Evolutionary conservation across 1,140 invertebrate genomes (phyloP).

Genomic region (Monochamus saltuarius): DNA sequence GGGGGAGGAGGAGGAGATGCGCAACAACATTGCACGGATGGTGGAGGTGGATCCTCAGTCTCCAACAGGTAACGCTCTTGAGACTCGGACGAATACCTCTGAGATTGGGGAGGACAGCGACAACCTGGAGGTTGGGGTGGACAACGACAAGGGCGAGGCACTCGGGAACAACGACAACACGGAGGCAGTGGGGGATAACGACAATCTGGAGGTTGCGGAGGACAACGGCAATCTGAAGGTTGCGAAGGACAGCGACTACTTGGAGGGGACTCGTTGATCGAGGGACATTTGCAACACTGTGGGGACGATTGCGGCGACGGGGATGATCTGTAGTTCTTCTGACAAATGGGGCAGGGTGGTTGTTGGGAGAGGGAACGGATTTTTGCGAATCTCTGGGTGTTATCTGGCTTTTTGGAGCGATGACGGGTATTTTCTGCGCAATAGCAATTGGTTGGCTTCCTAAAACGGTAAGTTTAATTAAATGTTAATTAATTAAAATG

Average conservation of each 20-base stretch:
- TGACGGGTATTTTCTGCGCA: no score
- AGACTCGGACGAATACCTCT: no score
- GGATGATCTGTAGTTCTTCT: no score
- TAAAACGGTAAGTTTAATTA: no score
- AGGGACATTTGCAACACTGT: no score
- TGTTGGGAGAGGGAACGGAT: no score
- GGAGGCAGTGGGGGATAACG: conserved; percentile 7
- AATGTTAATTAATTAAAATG: no score
- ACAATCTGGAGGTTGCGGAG: conserved; percentile 6
- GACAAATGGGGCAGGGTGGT: no score
- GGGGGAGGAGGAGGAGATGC: conserved; percentile 2
- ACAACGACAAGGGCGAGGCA: conserved; percentile 21
- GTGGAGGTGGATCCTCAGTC: background rate
- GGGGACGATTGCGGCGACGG: no score
- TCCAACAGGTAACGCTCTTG: background rate
- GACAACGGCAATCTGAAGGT: background rate
- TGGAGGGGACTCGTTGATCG: background rate
- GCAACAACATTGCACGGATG: background rate
- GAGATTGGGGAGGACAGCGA: conserved; percentile 19
- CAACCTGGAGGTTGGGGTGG: conserved; percentile 18
- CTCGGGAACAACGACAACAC: conserved; percentile 7
- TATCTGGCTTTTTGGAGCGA: no score
- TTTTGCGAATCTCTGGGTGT: no score
- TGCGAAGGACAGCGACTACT: conserved; percentile 1
- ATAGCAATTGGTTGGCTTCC: no score